These are phyloP conservation scores for Nemoura dubitans DNA, from an alignment of 2,888 invertebrate genomes.

Conservation along the genomic window DNA sequence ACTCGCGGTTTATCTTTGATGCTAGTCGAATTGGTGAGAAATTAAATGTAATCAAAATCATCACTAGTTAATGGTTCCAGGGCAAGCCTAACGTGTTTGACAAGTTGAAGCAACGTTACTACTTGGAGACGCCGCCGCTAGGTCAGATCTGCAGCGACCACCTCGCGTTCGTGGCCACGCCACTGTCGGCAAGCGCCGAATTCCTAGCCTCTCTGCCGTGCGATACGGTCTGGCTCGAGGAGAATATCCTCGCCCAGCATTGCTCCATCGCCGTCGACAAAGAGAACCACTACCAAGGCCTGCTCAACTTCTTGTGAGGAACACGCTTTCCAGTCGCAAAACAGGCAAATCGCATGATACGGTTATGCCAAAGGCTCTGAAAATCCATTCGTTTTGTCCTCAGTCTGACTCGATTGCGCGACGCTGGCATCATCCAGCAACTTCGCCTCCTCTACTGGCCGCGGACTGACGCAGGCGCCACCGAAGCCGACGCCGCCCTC, in stretches of 20 bases:
- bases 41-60: no score
- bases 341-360: no score
- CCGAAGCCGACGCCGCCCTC: background rate
- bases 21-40: no score
- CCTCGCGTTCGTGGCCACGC: background rate
- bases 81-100: background rate
- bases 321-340: no score
- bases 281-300: background rate
- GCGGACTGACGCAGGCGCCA: background rate
- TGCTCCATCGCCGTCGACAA: background rate
- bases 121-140: background rate
- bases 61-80: no score
- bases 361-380: no score
- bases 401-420: background rate
- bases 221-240: background rate
- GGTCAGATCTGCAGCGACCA: background rate
- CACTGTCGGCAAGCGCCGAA: background rate
- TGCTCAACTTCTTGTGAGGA: background rate
- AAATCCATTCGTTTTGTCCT: no score
- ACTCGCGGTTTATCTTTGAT: no score
- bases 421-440: slow-evolving; percentile 16
- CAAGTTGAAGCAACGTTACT: background rate
- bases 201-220: background rate
- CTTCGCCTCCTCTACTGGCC: background rate
- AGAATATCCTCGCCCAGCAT: background rate